phyloP scores from a whole-genome alignment of 2,888 invertebrate species.

The Acrobeloides nanus region DNA sequence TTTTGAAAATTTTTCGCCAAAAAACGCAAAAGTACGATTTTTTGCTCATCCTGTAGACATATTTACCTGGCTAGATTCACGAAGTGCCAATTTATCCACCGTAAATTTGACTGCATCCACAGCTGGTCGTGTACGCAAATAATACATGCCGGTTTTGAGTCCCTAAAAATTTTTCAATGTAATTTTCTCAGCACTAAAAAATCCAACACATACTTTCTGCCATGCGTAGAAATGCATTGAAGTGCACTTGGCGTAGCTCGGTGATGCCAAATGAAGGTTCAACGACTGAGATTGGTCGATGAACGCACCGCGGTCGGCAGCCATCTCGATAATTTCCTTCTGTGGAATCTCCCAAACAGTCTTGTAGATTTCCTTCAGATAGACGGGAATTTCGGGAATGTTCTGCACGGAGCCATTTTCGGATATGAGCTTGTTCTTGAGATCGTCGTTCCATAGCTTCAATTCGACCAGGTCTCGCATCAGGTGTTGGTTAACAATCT shows the following conservation, averaged over 20 bases:
- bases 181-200: neutral
- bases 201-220: conserved; percentile 63
- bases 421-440: conserved; percentile 87
- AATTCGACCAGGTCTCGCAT: conserved; percentile 82
- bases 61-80: conserved; percentile 34
- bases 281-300: conserved; percentile 98
- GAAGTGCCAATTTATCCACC: conserved; percentile 74
- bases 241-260: conserved; percentile 82
- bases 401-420: conserved; percentile 81
- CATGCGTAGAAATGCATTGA: conserved; percentile 98
- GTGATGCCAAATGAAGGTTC: conserved; percentile 90
- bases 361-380: conserved; percentile 58
- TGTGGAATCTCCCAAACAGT: conserved; percentile 66
- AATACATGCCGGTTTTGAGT: conserved; percentile 98
- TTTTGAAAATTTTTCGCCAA: too few species aligned
- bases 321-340: conserved; percentile 85
- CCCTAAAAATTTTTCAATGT: too few species aligned
- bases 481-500: conserved; percentile 91
- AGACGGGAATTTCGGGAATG: conserved; percentile 47
- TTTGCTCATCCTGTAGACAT: too few species aligned
- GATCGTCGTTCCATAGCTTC: conserved; percentile 84
- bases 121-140: conserved; percentile 88
- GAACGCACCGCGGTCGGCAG: conserved; percentile 91
- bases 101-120: conserved; percentile 94
- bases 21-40: too few species aligned